Base-by-base conservation (phyloP, 2,113 vertebrate species). In the Egretta garzetta region DNA sequence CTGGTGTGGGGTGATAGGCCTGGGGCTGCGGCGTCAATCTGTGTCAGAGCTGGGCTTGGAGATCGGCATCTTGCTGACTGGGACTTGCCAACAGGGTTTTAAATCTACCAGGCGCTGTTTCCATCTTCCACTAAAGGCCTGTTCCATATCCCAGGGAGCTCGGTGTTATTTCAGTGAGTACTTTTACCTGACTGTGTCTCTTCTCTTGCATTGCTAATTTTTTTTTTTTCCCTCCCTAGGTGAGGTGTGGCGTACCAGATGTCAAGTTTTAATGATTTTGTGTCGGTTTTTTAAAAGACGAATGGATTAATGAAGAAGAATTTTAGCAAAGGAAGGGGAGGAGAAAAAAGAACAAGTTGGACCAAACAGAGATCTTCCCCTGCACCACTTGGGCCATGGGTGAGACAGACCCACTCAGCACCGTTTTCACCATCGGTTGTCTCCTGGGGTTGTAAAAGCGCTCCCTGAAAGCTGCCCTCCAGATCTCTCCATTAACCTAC, bases 331-430 rank as follows among this genome's bases (percentile, higher is more conserved):
- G 23, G 19, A 75, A 55, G 28, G 24, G 43, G 8, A 72, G 56
- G 4, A 16, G 39, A 67, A 67, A 67, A 59, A 90, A 94, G 75
- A 95, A 30, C 33, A 2, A 4, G 37, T 63, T 66, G 93, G 86
- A 96, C 56, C 59, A 71, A 49, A 86, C 63, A 73, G 88, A 97
- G n/a, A 22, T 19, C 63, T 80, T 56, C 22, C 58, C 20, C 12
- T 0, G 0, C 24, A 2, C 27, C 0, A 0, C 56, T 17, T 0
- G 0, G 67, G 68, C 80, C 90, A 90, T 90, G 95, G 79, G 37
- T 41, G 55, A 80, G 45, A n/a, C 86, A 24, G 86, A 67, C 8
- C 66, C 15, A 3, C 17, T 64, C 73, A 47, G 50, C 66, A 9
- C 47, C 15, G 2, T 28, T 73, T 39, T 41, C 41, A 39, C 60